Evolutionary conservation across 1,140 invertebrate genomes (phyloP).

Genomic region (Saccostrea glomerata): DNA sequence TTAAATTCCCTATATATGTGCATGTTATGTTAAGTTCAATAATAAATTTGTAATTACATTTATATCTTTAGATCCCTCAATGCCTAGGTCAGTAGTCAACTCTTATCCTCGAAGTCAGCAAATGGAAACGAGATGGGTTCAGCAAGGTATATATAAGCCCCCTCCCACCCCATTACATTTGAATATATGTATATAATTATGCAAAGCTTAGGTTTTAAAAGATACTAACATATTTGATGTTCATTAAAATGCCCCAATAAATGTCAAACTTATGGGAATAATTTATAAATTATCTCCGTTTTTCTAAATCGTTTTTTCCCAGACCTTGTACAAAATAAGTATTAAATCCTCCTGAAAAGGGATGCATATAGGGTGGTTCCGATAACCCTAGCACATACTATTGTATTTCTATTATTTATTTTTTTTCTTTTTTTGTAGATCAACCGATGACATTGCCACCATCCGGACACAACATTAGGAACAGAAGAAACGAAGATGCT

Average conservation of each 20-base stretch:
- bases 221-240: too few relatives aligned
- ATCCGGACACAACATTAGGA: background rate
- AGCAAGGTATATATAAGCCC: background rate
- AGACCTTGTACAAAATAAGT: too few relatives aligned
- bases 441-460: conserved; percentile 15
- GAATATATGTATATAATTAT: too few relatives aligned
- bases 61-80: background rate
- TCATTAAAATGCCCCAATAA: too few relatives aligned
- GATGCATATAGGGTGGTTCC: too few relatives aligned
- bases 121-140: background rate
- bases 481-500: conserved; percentile 8
- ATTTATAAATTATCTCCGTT: too few relatives aligned
- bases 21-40: background rate
- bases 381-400: too few relatives aligned
- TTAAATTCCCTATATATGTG: background rate
- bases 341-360: too few relatives aligned
- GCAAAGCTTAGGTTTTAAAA: too few relatives aligned
- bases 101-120: conserved; percentile 6
- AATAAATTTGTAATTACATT: background rate
- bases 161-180: background rate
- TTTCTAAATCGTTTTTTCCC: too few relatives aligned
- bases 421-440: background rate
- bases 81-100: background rate
- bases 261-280: too few relatives aligned
- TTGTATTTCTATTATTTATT: too few relatives aligned